These are phyloP conservation scores for Pachyramphus minor DNA, from an alignment of 2,113 vertebrate species.

Conservation along the genomic window DNA sequence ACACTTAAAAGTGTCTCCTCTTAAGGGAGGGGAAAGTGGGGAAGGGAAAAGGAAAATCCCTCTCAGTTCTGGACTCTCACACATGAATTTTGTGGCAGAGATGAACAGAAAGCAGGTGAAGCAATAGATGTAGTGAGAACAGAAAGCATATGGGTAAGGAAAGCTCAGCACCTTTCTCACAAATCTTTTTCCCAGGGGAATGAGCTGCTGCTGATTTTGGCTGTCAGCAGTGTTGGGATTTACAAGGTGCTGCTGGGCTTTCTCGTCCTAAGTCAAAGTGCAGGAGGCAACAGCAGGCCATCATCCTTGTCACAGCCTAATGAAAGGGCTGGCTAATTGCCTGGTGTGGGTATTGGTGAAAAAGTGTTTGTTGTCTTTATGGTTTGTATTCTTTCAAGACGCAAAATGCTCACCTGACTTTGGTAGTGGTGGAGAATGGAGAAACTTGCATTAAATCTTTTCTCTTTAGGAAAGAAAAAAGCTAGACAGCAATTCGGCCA, in stretches of 20 bases:
- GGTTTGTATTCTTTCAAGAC: neutral
- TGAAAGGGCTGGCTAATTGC: neutral
- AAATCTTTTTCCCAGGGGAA: slow-evolving; percentile 33
- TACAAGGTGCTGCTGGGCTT: slow-evolving; percentile 22
- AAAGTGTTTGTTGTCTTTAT: neutral
- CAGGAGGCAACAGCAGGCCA: neutral
- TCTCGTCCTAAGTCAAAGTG: neutral
- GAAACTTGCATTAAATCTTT: neutral
- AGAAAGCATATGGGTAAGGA: slow-evolving; percentile 45
- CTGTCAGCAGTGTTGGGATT: slow-evolving; percentile 31
- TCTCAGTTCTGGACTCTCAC: neutral
- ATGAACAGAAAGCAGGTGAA: slow-evolving; percentile 41
- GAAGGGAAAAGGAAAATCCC: neutral
- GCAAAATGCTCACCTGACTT: neutral
- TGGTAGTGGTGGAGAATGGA: neutral
- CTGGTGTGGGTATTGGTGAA: neutral
- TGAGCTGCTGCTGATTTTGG: slow-evolving; percentile 33
- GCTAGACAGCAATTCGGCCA: neutral
- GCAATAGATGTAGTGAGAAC: slow-evolving; percentile 44
- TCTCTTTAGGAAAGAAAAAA: neutral
- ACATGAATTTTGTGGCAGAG: neutral
- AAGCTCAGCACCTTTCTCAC: slow-evolving; percentile 30
- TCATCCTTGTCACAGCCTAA: neutral
- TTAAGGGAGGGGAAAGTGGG: neutral
- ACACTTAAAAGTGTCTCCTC: slow-evolving; percentile 5